Base-by-base conservation (phyloP, 2,888 invertebrate species). In the Tipula unca region DNA sequence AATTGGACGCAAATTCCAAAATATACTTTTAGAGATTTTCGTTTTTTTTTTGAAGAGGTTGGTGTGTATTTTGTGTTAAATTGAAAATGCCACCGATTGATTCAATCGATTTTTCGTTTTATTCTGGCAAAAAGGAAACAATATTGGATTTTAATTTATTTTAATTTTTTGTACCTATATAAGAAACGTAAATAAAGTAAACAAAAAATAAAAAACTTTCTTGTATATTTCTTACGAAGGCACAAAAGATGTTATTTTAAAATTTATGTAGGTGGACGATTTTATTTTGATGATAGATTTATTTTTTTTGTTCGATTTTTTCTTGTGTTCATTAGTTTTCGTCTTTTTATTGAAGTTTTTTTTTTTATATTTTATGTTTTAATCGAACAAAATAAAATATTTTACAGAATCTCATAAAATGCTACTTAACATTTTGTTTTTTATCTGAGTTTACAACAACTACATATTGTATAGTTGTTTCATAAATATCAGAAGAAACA, bases 1-100 rank as follows among this genome's bases (percentile, higher is more conserved):
- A 69, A 69, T 69, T 69, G 69, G 69, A 69, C 69, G 69, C 69
- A 69, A 69, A 69, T 69, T 69, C 69, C 69, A 69, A 69, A 69
- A 25, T 69, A 69, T 69, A 69, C 69, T 69, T 69, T 69, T 69
- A 20, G 69, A 69, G 69, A 25, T 69, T 69, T 69, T 25, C n/a
- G n/a, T 48, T 48, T 48, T 17, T 48, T 17, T 48, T 48, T 25
- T 69, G 69, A 69, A 69, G 69, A 69, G 25, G 69, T 69, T 69
- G 69, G 25, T 69, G 69, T 69, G 69, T 69, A 69, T 69, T 69
- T 69, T 69, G 69, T 69, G 25, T 69, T 69, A 69, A 69, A 69
- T 69, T 69, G 69, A 69, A 69, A 69, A 69, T 69, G 69, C 69
- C 69, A 69, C 69, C 69, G 69, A 69, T 69, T 69, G 69, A 69